Conservation (phyloP, 1,140 invertebrate genomes). For the Drosophila lacertosa region DNA sequence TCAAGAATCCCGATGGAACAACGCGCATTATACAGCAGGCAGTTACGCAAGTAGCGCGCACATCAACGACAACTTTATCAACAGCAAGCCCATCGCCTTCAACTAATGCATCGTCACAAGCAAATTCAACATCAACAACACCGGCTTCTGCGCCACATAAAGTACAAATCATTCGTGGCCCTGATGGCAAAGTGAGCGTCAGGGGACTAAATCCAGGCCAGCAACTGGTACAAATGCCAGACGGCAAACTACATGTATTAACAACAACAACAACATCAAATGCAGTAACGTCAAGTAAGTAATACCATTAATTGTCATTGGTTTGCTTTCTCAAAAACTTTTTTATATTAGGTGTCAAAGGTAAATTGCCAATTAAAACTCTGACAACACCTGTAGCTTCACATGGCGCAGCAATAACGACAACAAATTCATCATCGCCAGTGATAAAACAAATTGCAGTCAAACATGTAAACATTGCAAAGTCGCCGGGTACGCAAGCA, state of each 20-base stretch:
- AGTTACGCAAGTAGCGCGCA: conserved; percentile 58
- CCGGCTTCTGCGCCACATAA: conserved; percentile 88
- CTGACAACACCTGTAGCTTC: conserved; percentile 39
- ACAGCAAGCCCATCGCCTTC: conserved; percentile 53
- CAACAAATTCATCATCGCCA: conserved; percentile 33
- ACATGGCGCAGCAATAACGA: conserved; percentile 23
- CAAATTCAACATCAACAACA: conserved; percentile 57
- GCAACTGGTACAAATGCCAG: conserved; percentile 95
- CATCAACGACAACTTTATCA: conserved; percentile 45
- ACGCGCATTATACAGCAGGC: conserved; percentile 89
- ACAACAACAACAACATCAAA: conserved; percentile 85
- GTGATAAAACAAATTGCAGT: conserved; percentile 74
- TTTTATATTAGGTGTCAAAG: conserved; percentile 40
- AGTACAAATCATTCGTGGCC: conserved; percentile 94
- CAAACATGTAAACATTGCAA: conserved; percentile 67
- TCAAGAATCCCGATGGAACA: conserved; percentile 91
- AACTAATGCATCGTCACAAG: conserved; percentile 28
- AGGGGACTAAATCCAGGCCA: conserved; percentile 96
- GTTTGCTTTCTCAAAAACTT: not conserved
- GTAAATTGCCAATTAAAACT: conserved; percentile 69
- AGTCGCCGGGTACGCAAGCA: conserved; percentile 50
- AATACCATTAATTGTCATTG: not conserved
- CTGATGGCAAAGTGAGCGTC: conserved; percentile 96
- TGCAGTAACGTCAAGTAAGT: conserved; percentile 59
- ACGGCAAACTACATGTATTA: conserved; percentile 96